Evolutionary conservation across 2,797 vertebrate genomes (phyloP), one percentile per base, ranked within the genome.

Genomic region (Enteromius thamalakanensis): DNA sequence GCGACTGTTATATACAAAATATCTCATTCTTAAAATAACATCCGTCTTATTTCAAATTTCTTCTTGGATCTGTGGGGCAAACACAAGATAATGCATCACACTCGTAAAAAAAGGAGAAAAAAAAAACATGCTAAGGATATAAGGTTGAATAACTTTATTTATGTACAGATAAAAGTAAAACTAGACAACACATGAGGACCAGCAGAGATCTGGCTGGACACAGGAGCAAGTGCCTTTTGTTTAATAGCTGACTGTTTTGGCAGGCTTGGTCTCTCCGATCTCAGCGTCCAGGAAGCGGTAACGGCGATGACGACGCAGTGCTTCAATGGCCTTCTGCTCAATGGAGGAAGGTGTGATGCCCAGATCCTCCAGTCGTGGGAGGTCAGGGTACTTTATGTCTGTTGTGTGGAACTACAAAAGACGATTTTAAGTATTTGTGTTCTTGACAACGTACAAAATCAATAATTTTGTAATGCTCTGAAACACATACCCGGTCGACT

Each of bases 341-440:
- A 99, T 90, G 0, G 95, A 79, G 4, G 93, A 84, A 14, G 96
- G 91, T 3, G 93, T 87, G 87, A 99, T 93, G 1, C 95, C 96
- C 14, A 99, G 93, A 87, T 99, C 98, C 88, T 98, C 95, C 81
- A 99, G 93, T 80, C 97, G 96, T 1, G 97, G 97, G 70, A 98
- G 95, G 42, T 94, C 95, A 0, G 95, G 96, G 83, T 93, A 91
- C 34, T 86, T 95, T 95, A 94, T 92, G 89, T 99, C 98, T 65
- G 97, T 96, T 83, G 91, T 88, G 88, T 99, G 97, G 79, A 98
- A 94, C 97, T 99, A 86, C 12, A 82, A 51, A 67, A 15, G 23
- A 67, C 1, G 10, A 9, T 60, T 70, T 55, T 1, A 14, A 11
- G 55, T 47, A 17, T 19, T 40, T 75, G 4, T 12, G 10, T 29